Conservation (phyloP, 2,113 vertebrate species). For the Dascyllus trimaculatus region DNA sequence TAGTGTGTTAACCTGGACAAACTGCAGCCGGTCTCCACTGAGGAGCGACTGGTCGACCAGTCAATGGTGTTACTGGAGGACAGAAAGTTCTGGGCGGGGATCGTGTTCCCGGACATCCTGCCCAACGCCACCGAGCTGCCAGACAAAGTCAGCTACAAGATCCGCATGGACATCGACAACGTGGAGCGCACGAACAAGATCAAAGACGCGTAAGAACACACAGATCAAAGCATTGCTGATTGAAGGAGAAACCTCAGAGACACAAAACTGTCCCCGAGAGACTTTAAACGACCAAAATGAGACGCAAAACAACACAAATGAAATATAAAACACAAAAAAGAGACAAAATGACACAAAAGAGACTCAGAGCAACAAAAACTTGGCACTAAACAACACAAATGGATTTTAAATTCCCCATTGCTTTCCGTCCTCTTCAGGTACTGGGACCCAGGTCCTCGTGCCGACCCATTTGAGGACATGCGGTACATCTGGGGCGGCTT, state of each 20-base stretch:
- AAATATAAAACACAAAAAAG: too few species aligned
- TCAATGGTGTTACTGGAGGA: constrained; percentile 94
- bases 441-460: constrained; percentile 98
- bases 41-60: constrained; percentile 90
- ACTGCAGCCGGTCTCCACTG: constrained; percentile 90
- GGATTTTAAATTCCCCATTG: not conserved
- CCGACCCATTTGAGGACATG: constrained; percentile 98
- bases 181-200: constrained; percentile 99
- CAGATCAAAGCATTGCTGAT: not conserved
- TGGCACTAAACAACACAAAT: too few species aligned
- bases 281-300: too few species aligned
- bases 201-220: constrained; percentile 91
- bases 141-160: constrained; percentile 93
- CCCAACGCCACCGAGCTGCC: constrained; percentile 87
- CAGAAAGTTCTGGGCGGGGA: constrained; percentile 96
- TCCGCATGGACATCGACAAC: constrained; percentile 99
- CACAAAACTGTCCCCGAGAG: not conserved
- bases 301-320: too few species aligned
- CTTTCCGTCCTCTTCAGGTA: constrained; percentile 83
- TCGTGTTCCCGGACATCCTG: constrained; percentile 90
- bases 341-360: too few species aligned
- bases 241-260: not conserved
- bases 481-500: constrained; percentile 98
- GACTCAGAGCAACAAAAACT: too few species aligned
- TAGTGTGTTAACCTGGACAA: constrained; percentile 98